A percentile compares a stretch with the other conserved stretches of the same genome.
Conservation (phyloP, 1,140 invertebrate genomes). For the Pomacea maculata region DNA sequence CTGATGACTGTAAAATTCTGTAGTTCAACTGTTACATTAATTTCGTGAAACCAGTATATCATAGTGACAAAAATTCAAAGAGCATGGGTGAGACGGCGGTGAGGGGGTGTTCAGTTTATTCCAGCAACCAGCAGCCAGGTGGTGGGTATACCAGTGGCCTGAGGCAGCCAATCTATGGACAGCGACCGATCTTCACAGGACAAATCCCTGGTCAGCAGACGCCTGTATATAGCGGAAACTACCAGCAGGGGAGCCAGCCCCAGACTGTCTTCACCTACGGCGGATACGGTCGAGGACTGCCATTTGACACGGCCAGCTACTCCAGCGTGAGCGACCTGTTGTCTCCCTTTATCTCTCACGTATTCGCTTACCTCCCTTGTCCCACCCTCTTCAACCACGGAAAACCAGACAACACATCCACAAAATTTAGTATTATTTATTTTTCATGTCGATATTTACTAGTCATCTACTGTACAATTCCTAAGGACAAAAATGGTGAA, state of each 20-base stretch:
- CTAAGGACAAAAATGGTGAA: too few relatives aligned
- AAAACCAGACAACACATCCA: too few relatives aligned
- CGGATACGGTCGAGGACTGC: not conserved
- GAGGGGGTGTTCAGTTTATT: not conserved
- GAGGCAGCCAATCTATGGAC: not conserved
- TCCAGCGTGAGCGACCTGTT: too few relatives aligned
- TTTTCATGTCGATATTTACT: too few relatives aligned
- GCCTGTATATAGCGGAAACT: not conserved
- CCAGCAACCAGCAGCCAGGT: not conserved
- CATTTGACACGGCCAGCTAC: constrained; percentile 3
- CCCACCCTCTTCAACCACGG: too few relatives aligned
- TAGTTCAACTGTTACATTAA: not conserved
- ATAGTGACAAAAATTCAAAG: not conserved
- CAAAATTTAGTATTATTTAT: too few relatives aligned
- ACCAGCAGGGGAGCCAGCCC: not conserved
- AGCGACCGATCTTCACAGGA: too few relatives aligned
- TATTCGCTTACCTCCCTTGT: too few relatives aligned
- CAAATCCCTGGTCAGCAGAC: not conserved
- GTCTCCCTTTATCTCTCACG: too few relatives aligned
- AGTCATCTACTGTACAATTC: too few relatives aligned
- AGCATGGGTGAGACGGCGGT: not conserved
- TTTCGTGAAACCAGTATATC: not conserved
- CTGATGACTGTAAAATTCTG: too few relatives aligned
- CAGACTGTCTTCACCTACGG: not conserved
- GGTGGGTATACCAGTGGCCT: not conserved